Percentiles rank a stretch among this genome's conserved stretches.
These are phyloP conservation scores for Heptranchias perlo DNA, from an alignment of 2,113 vertebrate species.

Conservation along the genomic window DNA sequence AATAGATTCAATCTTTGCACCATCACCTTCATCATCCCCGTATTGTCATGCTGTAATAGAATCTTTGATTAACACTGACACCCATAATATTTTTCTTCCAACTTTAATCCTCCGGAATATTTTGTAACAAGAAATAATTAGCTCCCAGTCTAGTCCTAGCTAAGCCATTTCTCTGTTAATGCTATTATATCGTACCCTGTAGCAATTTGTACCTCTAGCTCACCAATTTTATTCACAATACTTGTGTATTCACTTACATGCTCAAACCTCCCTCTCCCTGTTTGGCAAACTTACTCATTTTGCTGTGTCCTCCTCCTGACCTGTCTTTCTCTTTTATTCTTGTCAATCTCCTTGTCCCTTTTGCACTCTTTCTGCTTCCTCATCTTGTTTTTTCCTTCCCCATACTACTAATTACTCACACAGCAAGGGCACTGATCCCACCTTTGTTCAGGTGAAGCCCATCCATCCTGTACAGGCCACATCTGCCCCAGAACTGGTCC, in stretches of 20 bases:
- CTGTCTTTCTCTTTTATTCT: neutral
- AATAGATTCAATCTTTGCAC: neutral
- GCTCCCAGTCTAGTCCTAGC: neutral
- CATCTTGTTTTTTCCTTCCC: neutral
- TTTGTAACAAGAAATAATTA: neutral
- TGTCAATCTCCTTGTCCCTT: too few species aligned
- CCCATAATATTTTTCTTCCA: neutral
- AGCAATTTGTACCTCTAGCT: neutral
- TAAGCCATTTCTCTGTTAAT: neutral
- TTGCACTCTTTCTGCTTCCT: neutral
- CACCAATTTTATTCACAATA: neutral
- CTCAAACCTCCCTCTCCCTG: neutral
- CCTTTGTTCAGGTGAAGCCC: too few species aligned
- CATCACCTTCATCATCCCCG: neutral
- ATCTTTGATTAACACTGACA: neutral
- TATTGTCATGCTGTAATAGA: neutral
- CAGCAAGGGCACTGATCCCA: too few species aligned
- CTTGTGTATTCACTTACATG: neutral
- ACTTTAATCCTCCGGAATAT: constrained; percentile 1
- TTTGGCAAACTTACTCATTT: neutral
- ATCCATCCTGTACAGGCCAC: too few species aligned
- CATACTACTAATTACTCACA: neutral
- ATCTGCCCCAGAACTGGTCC: too few species aligned
- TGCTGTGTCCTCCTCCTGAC: neutral
- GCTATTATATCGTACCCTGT: neutral